Evolutionary conservation across 2,113 vertebrate species (phyloP).

Genomic region (Sturnus vulgaris): DNA sequence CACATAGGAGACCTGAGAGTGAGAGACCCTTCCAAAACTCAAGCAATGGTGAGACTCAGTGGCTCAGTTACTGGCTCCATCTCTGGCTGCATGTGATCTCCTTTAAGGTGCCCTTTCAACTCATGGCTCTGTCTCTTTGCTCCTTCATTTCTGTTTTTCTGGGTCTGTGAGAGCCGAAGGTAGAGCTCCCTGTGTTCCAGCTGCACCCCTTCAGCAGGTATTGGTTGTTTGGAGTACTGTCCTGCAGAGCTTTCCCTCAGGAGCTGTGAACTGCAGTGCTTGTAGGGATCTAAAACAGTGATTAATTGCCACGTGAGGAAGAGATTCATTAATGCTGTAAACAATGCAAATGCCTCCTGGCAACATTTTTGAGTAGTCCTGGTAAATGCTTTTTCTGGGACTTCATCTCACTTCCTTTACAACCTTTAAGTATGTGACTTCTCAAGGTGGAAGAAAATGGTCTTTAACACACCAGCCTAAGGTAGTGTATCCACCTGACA

Average conservation of each 20-base stretch:
- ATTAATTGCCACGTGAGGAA: not conserved
- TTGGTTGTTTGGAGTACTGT: not conserved
- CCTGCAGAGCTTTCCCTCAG: not conserved
- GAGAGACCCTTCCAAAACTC: constrained; percentile 29
- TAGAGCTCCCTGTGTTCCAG: not conserved
- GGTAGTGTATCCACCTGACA: not conserved
- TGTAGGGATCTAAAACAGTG: not conserved
- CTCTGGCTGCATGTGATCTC: not conserved
- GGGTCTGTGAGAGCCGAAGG: not conserved
- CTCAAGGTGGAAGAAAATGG: not conserved
- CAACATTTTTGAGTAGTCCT: not conserved
- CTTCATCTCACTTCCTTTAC: not conserved
- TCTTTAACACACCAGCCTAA: not conserved
- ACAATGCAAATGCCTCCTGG: not conserved
- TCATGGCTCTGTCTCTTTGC: not conserved
- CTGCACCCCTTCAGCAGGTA: not conserved
- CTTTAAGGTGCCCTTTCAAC: not conserved
- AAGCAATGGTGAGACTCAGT: constrained; percentile 65
- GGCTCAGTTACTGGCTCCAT: not conserved
- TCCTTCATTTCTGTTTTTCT: not conserved
- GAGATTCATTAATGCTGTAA: not conserved
- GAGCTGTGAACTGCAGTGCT: not conserved
- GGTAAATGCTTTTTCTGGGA: not conserved
- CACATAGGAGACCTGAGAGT: not conserved
- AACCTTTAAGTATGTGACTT: not conserved